Evolutionary conservation across 2,113 vertebrate genomes (phyloP), one percentile per base, ranked within the genome.

Genomic region (Gallinago undulata): DNA sequence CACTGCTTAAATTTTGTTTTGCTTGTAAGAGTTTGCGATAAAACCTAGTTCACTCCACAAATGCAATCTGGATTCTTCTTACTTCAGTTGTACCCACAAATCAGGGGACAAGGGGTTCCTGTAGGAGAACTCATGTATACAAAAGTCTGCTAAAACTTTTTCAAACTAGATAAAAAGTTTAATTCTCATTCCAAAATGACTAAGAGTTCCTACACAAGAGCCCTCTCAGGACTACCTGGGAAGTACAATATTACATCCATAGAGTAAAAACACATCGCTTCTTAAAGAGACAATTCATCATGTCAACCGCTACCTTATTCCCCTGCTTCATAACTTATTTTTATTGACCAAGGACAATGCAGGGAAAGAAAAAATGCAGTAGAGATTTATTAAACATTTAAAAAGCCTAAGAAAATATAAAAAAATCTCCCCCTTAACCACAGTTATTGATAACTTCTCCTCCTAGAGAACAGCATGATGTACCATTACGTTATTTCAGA

Each of bases 281-380:
- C 62, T 87, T 85, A 84, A 82, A 94, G 90, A 90, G 83, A 25
- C 53, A 89, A 96, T 94, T 75, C 48, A 91, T 95, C 92, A 87
- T 75, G 53, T 72, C 84, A 87, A 22, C 64, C 81, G 31, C 86
- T 78, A 53, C 64, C 77, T 62, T 60, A 87, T 87, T 31, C 39
- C 48, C 68, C 51, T 59, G 73, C 76, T 90, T 75, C 90, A 87
- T 93, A 94, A 94, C 90, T 92, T 91, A 91, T 66, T 92, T 96
- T 93, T 96, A 96, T 95, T 93, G 94, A 89, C 83, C 80, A 96
- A 96, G 94, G 90, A 93, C 93, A 93, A 84, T 68, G 60, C 30
- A 87, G 57, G 50, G 56, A 72, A 93, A 86, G 73, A 79, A 87
- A 83, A 96, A 94, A 81, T 66, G 24, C 45, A 62, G 48, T 43